A percentile compares a stretch with the other conserved stretches of the same genome.
phyloP scores from a whole-genome alignment of 2,113 vertebrate genomes.

The Todiramphus saurophagus region DNA sequence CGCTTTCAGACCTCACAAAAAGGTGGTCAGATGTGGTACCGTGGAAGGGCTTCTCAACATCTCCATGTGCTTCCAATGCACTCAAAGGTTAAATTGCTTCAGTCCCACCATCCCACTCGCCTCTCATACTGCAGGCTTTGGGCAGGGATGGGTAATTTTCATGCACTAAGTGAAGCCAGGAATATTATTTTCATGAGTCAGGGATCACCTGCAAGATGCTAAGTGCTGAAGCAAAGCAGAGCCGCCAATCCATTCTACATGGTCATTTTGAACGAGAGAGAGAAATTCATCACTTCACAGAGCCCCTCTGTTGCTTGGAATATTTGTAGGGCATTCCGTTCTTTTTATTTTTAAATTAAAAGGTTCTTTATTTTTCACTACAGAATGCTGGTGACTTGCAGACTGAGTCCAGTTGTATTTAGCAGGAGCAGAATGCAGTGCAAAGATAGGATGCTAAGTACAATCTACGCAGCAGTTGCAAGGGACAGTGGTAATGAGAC shows the following conservation, averaged over 20 bases:
- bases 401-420: neutral
- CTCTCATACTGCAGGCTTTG: neutral
- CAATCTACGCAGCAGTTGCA: neutral
- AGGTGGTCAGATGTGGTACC: neutral
- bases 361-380: conserved; percentile 1
- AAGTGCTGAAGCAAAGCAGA: neutral
- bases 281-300: neutral
- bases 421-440: neutral
- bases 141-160: neutral
- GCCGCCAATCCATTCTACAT: neutral
- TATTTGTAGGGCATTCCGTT: neutral
- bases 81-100: neutral
- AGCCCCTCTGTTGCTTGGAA: neutral
- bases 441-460: neutral
- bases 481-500: neutral
- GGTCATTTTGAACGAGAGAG: neutral
- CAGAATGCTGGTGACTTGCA: neutral
- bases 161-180: neutral
- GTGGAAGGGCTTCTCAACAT: neutral
- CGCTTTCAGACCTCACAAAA: neutral
- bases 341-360: conserved; percentile 21
- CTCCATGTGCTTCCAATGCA: neutral
- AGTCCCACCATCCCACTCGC: neutral
- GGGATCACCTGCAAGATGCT: neutral
- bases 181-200: conserved; percentile 22